These are phyloP conservation scores for Apoderus coryli DNA, from an alignment of 2,888 invertebrate species.

Conservation along the genomic window DNA sequence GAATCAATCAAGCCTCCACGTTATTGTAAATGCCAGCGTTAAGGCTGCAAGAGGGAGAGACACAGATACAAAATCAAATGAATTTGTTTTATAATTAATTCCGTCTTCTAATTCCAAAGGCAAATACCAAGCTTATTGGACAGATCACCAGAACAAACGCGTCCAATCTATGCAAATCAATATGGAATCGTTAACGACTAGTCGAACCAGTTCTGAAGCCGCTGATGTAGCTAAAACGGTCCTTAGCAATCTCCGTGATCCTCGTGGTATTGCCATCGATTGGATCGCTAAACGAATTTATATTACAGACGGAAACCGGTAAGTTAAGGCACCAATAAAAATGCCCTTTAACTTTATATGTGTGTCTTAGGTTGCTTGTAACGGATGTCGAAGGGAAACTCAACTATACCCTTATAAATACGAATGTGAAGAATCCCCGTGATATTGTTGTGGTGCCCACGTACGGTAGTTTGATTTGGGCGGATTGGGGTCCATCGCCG, in stretches of 20 bases:
- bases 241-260: constrained; percentile 40
- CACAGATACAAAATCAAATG: too few relatives aligned
- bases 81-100: too few relatives aligned
- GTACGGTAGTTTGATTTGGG: constrained; percentile 59
- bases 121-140: constrained; percentile 31
- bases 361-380: constrained; percentile 34
- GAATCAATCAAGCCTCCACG: too few relatives aligned
- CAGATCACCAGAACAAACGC: constrained; percentile 33
- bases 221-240: constrained; percentile 25
- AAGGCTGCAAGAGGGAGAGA: too few relatives aligned
- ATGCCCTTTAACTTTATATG: too few relatives aligned
- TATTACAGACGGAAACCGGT: constrained; percentile 44
- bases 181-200: constrained; percentile 19
- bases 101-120: too few relatives aligned
- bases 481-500: constrained; percentile 50
- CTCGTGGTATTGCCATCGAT: constrained; percentile 64
- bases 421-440: constrained; percentile 43
- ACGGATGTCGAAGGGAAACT: constrained; percentile 43
- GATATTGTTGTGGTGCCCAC: constrained; percentile 56
- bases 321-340: too few relatives aligned
- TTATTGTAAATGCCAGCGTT: too few relatives aligned
- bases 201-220: too few relatives aligned
- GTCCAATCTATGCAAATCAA: constrained; percentile 28
- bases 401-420: constrained; percentile 37
- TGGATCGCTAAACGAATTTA: constrained; percentile 54